Conservation (phyloP, 1,140 invertebrate genomes). For the Megathymus violae region DNA sequence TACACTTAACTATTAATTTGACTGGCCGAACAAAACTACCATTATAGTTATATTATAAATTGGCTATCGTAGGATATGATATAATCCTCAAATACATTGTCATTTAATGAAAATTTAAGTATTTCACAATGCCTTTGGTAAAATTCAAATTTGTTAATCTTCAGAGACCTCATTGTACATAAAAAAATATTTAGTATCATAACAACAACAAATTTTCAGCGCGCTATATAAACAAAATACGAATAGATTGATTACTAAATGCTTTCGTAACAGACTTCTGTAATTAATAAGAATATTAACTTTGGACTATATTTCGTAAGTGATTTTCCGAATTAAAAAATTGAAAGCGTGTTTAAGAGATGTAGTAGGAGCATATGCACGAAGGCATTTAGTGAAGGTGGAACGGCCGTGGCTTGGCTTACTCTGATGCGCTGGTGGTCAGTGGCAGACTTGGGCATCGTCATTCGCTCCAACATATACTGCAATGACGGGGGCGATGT, state of each 20-base stretch:
- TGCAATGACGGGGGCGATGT: conserved; percentile 85
- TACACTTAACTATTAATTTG: no score
- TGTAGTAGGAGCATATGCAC: conserved; percentile 33
- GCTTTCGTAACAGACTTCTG: conserved; percentile 54
- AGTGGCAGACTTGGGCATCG: conserved; percentile 91
- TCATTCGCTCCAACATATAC: conserved; percentile 95
- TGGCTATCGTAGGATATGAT: no score
- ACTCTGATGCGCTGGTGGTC: conserved; percentile 95
- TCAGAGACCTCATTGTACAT: no score
- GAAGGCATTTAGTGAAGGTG: conserved; percentile 62
- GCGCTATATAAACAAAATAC: conserved; percentile 16
- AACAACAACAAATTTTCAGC: no score
- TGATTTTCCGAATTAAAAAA: conserved; percentile 23
- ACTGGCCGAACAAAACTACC: no score
- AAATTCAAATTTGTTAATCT: no score
- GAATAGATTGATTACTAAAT: conserved; percentile 55
- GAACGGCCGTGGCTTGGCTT: conserved; percentile 85
- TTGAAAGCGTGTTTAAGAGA: conserved; percentile 7
- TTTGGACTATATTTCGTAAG: conserved; percentile 12
- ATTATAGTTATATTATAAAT: no score
- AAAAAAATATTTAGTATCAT: no score
- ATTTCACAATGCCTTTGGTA: no score
- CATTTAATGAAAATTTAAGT: no score
- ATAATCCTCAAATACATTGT: no score
- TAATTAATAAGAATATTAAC: conserved; percentile 32